Evolutionary conservation across 2,888 invertebrate species (phyloP).

Genomic region (Pterostichus madidus): DNA sequence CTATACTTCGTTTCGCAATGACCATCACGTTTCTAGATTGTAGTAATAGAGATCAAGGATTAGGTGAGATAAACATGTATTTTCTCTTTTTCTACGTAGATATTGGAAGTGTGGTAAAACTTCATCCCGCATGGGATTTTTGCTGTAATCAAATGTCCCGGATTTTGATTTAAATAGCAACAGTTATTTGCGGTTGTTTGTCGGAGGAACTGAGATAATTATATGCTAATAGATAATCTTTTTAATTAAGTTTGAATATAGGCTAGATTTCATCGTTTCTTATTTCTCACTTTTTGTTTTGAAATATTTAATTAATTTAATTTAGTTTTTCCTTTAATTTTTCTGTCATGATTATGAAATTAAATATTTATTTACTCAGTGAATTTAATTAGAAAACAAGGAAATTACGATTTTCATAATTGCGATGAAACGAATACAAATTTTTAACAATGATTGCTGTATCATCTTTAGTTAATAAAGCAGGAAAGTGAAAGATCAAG

Average conservation of each 20-base stretch:
- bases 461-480: neutral
- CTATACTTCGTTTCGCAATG: too few species aligned
- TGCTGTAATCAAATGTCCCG: constrained; percentile 5
- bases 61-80: too few species aligned
- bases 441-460: neutral
- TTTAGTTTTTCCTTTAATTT: constrained; percentile 27
- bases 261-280: constrained; percentile 11
- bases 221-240: constrained; percentile 42
- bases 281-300: neutral
- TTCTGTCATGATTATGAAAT: neutral
- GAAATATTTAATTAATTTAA: constrained; percentile 13
- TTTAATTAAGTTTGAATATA: constrained; percentile 32
- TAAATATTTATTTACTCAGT: neutral
- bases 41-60: too few species aligned
- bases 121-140: neutral
- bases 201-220: constrained; percentile 30
- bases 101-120: neutral
- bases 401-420: too few species aligned
- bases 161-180: constrained; percentile 19
- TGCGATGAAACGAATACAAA: too few species aligned
- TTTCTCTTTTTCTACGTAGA: too few species aligned
- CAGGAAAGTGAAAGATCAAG: constrained; percentile 33
- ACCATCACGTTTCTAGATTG: too few species aligned
- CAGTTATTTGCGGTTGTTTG: constrained; percentile 29
- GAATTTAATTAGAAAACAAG: too few species aligned